Evolutionary conservation across 2,888 invertebrate genomes (phyloP).

Genomic region (Pollenia angustigena): DNA sequence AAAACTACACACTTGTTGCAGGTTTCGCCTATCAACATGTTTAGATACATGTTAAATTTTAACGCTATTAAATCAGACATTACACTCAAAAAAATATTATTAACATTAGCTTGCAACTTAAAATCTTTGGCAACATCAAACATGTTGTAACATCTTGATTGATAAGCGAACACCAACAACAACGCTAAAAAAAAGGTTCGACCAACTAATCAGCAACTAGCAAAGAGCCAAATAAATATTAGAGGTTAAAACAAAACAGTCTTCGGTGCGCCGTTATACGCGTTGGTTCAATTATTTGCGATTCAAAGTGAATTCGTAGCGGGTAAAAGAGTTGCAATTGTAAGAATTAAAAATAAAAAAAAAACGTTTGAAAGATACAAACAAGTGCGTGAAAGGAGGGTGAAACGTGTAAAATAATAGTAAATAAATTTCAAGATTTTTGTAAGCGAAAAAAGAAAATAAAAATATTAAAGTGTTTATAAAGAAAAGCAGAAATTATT

Average conservation of each 20-base stretch:
- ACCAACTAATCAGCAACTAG: slow-evolving; percentile 58
- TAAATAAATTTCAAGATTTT: slow-evolving; percentile 22
- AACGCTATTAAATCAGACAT: not conserved
- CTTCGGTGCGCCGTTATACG: slow-evolving; percentile 71
- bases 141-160: slow-evolving; percentile 44
- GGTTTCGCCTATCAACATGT: slow-evolving; percentile 19
- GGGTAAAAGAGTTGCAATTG: not conserved
- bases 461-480: slow-evolving; percentile 1
- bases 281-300: slow-evolving; percentile 58
- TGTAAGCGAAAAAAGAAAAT: not conserved
- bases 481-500: not conserved
- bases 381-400: slow-evolving; percentile 52
- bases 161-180: slow-evolving; percentile 16
- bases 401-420: slow-evolving; percentile 15
- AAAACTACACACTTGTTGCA: slow-evolving; percentile 52
- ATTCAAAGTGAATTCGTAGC: not conserved
- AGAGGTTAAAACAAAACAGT: slow-evolving; percentile 69
- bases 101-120: not conserved
- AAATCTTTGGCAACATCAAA: slow-evolving; percentile 29
- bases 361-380: slow-evolving; percentile 46
- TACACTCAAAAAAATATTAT: not conserved
- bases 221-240: slow-evolving; percentile 68
- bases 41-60: not conserved
- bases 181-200: slow-evolving; percentile 45
- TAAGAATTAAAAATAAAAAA: not conserved